Evolutionary conservation across 2,113 vertebrate species (phyloP).

Genomic region (Eretmochelys imbricata): DNA sequence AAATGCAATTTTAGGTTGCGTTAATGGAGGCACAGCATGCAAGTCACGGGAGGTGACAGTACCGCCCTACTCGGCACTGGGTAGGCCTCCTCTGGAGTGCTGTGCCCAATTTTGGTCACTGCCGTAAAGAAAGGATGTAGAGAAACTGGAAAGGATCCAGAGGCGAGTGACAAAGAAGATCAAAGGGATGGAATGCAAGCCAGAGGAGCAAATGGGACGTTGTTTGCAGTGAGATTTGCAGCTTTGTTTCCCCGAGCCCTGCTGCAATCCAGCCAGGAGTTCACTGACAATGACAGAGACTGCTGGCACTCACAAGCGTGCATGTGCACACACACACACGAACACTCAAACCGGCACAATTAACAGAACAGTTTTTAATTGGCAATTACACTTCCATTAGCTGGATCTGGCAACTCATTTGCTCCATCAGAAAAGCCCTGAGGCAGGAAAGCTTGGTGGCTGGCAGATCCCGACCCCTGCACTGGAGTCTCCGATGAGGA

Average conservation of each 20-base stretch:
- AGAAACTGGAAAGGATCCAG: not conserved
- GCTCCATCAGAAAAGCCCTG: constrained; percentile 60
- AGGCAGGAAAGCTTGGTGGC: constrained; percentile 63
- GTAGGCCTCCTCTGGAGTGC: not conserved
- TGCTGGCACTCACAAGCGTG: not conserved
- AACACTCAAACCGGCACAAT: constrained; percentile 66
- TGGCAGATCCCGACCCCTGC: not conserved
- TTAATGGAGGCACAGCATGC: not conserved
- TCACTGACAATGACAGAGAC: constrained; percentile 13
- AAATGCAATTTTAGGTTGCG: not conserved
- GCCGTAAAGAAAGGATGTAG: not conserved
- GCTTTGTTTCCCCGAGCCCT: not conserved
- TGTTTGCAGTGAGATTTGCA: not conserved
- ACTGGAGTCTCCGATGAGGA: not conserved
- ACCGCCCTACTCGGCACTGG: not conserved
- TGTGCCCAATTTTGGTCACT: not conserved
- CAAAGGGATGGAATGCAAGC: no score
- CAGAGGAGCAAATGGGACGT: not conserved
- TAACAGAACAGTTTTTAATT: constrained; percentile 77
- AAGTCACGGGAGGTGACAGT: not conserved
- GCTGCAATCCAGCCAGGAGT: not conserved
- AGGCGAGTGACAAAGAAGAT: not conserved
- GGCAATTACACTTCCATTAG: constrained; percentile 76
- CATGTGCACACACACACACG: not conserved
- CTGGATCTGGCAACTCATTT: constrained; percentile 70